Evolutionary conservation across 2,888 invertebrate species (phyloP), one percentile per base, ranked within the genome.

Genomic region (Sericinus montela): DNA sequence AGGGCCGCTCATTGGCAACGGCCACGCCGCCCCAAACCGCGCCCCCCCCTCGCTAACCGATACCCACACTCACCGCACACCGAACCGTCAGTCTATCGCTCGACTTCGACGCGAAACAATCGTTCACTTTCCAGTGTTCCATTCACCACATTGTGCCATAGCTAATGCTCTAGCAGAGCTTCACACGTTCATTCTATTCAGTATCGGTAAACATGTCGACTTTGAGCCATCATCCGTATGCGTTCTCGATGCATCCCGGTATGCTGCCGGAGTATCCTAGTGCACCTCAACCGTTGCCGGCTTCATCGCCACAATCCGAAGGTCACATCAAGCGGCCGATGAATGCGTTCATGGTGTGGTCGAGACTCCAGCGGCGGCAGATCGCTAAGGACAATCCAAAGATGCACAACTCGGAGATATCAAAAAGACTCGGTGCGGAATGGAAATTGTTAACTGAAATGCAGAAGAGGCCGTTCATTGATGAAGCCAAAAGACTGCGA

Each of bases 281-380:
- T 59, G 75, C 62, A 32, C 86, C 81, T 59, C 88, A 82, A 61
- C 87, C 85, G 57, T 68, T 87, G 61, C 83, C 87, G 32, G 80
- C 88, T 0, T 77, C 81, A 5, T 89, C 89, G 3, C 88, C 89
- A 42, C 83, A 83, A 54, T 80, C 84, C 32, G 94, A 94, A 63
- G 93, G 92, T 8, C 97, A 97, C 81, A 97, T 98, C 70, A 98
- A 98, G 80, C 90, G 98, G 14, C 98, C 98, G 1, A 98, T 98
- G 98, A 98, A 98, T 86, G 98, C 98, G 0, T 98, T 98, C 85
- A 98, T 98, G 97, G 98, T 96, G 25, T 98, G 98, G 98, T 97
- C 97, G 4, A 89, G 97, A 35, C 94, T 97, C 34, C 97, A 98
- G 78, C 90, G 98, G 11, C 91, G 97, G 46, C 96, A 97, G 81